A percentile compares a stretch with the other conserved stretches of the same genome.
Evolutionary conservation across 2,888 invertebrate species (phyloP).

Genomic region (Ochropleura plecta): DNA sequence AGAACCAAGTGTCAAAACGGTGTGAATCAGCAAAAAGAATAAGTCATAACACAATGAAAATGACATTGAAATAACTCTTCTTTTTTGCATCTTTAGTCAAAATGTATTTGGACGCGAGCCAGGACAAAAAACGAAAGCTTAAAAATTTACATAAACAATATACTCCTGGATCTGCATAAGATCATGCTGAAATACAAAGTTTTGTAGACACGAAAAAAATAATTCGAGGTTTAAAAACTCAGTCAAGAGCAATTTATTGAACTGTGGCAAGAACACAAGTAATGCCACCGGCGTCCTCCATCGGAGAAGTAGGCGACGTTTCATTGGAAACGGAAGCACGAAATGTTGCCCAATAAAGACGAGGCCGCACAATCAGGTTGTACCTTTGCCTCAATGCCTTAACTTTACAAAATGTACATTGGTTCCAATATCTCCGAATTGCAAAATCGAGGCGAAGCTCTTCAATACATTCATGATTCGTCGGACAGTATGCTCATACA

Average conservation of each 20-base stretch:
- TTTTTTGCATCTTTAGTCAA: conserved; percentile 47
- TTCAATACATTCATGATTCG: conserved; percentile 59
- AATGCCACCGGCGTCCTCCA: conserved; percentile 53
- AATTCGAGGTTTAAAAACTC: conserved; percentile 20
- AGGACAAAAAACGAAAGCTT: conserved; percentile 46
- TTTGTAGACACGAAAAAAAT: conserved; percentile 6
- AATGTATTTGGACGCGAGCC: conserved; percentile 50
- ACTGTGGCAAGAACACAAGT: conserved; percentile 30
- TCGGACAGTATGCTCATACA: conserved; percentile 45
- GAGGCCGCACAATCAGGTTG: conserved; percentile 82
- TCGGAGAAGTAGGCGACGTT: conserved; percentile 63
- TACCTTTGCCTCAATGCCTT: conserved; percentile 83
- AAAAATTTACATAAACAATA: conserved; percentile 38
- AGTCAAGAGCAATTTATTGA: conserved; percentile 39
- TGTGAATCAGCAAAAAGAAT: conserved; percentile 34
- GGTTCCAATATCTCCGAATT: conserved; percentile 70
- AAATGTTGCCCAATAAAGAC: conserved; percentile 81
- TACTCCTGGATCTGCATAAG: conserved; percentile 25
- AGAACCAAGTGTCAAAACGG: neutral
- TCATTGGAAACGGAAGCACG: conserved; percentile 83
- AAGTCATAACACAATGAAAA: conserved; percentile 37
- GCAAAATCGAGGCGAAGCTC: conserved; percentile 66
- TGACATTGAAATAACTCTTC: conserved; percentile 44
- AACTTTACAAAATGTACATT: conserved; percentile 67
- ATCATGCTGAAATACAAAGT: conserved; percentile 25